Percentiles rank a stretch among this genome's conserved stretches.
Conservation (phyloP, 2,888 invertebrate species). For the Athripsodes cinereus region DNA sequence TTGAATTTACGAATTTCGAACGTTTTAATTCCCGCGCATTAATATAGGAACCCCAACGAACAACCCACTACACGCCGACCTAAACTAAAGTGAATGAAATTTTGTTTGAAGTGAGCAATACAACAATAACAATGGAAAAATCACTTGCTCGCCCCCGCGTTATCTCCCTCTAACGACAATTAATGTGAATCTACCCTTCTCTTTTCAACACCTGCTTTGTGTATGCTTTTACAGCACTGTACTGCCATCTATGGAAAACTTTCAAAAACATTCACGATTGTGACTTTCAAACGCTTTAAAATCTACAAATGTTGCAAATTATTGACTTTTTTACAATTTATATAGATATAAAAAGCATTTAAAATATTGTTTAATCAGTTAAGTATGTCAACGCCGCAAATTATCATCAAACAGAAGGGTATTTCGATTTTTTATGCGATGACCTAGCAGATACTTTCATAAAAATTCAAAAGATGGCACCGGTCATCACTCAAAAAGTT, state of each 20-base stretch:
- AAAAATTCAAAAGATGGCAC: too few species aligned
- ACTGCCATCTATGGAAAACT: constrained; percentile 14
- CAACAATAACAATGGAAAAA: constrained; percentile 4
- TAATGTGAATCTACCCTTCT: constrained; percentile 2
- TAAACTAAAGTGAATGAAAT: not conserved
- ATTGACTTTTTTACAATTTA: too few species aligned
- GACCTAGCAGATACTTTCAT: too few species aligned
- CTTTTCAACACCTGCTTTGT: constrained; percentile 14
- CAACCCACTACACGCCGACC: not conserved
- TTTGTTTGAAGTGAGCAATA: not conserved
- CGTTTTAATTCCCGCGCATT: not conserved
- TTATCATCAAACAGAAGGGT: too few species aligned
- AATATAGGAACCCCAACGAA: not conserved
- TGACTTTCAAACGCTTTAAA: too few species aligned
- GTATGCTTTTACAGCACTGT: not conserved
- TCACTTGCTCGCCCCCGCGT: constrained; percentile 17
- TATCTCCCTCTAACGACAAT: not conserved
- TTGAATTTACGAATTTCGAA: not conserved
- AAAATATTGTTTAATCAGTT: too few species aligned
- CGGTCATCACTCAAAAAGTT: too few species aligned
- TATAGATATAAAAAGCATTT: too few species aligned
- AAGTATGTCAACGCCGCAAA: too few species aligned
- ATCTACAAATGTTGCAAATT: too few species aligned
- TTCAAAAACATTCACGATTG: not conserved
- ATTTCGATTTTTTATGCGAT: too few species aligned